Evolutionary conservation across 2,113 vertebrate genomes (phyloP), one percentile per base, ranked within the genome.

Genomic region (Osmerus mordax): DNA sequence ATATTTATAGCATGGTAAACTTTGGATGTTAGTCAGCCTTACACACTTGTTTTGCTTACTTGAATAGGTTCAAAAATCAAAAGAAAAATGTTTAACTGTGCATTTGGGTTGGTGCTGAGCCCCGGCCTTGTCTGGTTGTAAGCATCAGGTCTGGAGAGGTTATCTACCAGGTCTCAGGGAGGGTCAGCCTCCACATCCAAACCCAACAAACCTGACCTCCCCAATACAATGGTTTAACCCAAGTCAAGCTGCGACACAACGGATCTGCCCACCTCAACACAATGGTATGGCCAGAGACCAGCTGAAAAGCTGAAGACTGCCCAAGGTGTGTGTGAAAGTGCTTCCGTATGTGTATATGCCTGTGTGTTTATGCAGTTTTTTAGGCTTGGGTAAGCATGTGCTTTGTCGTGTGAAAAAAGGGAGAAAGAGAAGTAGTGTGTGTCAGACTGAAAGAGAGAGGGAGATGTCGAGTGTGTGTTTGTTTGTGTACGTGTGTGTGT

Each of bases 191-290:
- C 11, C 70, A 29, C 72, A 71, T 86, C 88, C 88, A 88, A 87
- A 83, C 78, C 66, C 83, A 90, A 90, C 85, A 86, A 86, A 64
- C 81, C 71, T 80, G 81, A 88, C 83, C 86, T 83, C 78, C 72
- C 78, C 76, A 87, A 88, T 69, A 90, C 87, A 90, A 88, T 86
- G 77, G 78, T 54, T 21, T 15, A 64, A 81, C 67, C 75, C 23
- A 70, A 55, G 72, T 76, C 81, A 77, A 83, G 78, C 78, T 74
- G 80, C 62, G 66, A 3, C 16, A 76, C 83, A 67, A 72, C 66
- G 73, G 32, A 71, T 76, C 79, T 75, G 79, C 73, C 83, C 71
- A 73, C n/a, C 52, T 55, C 51, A 80, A 87, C 79, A 88, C 87
- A 87, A 88, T 86, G 77, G 29, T 55, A 16, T 87, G 82, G 79